phyloP scores from a whole-genome alignment of 2,888 invertebrate species.

The Ornithoptera alexandrae region DNA sequence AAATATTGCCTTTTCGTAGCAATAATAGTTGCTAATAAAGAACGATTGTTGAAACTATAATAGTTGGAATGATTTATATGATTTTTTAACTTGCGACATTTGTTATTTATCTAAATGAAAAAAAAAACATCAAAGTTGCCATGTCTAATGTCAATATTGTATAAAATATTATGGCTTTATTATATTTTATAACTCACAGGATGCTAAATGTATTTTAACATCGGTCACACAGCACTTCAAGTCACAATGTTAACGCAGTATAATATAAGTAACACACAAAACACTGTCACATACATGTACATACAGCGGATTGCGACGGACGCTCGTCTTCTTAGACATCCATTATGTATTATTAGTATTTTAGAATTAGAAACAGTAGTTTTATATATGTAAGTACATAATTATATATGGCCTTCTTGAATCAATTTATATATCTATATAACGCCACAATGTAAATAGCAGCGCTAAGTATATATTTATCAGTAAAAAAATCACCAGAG shows the following conservation, averaged over 20 bases:
- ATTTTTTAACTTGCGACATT: not conserved
- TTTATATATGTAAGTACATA: not conserved
- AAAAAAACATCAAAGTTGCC: not conserved
- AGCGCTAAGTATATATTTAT: too few relatives aligned
- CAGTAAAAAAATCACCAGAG: too few relatives aligned
- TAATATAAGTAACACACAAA: not conserved
- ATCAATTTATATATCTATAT: too few relatives aligned
- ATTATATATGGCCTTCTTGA: not conserved
- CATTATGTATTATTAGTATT: not conserved
- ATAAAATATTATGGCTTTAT: not conserved
- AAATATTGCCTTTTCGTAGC: not conserved
- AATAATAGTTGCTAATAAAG: not conserved
- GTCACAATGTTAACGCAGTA: not conserved
- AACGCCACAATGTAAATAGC: too few relatives aligned
- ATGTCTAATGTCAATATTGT: not conserved
- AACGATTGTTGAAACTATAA: not conserved
- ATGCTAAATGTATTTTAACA: not conserved
- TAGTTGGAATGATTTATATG: not conserved
- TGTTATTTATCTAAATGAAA: not conserved
- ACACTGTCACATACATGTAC: not conserved
- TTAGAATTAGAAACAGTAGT: not conserved
- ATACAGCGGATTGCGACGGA: slow-evolving; percentile 16
- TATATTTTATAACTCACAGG: too few relatives aligned
- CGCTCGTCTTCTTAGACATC: slow-evolving; percentile 3
- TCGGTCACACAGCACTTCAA: not conserved